These are phyloP conservation scores for Selenia dentaria DNA, from an alignment of 2,888 invertebrate species.

Conservation along the genomic window DNA sequence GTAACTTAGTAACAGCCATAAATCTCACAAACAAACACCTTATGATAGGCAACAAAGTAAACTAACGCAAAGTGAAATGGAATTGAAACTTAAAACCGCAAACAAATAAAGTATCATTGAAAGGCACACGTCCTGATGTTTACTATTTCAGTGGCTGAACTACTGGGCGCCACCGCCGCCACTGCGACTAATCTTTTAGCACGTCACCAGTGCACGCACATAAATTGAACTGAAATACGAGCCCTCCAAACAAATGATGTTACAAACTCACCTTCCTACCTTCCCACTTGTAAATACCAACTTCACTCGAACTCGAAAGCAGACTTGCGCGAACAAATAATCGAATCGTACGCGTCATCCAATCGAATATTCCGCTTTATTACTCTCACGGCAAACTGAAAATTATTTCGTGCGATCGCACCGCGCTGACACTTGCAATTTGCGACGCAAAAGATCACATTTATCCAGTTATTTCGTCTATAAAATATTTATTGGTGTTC, in stretches of 20 bases:
- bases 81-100: conserved; percentile 26
- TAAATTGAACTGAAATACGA: conserved; percentile 76
- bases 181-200: conserved; percentile 75
- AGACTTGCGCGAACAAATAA: conserved; percentile 54
- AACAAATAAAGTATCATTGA: conserved; percentile 32
- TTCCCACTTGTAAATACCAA: conserved; percentile 65
- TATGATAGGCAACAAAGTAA: conserved; percentile 26
- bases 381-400: conserved; percentile 46
- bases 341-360: conserved; percentile 54
- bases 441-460: conserved; percentile 37
- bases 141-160: conserved; percentile 31
- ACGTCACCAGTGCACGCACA: conserved; percentile 79
- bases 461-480: conserved; percentile 31
- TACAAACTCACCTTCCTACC: conserved; percentile 59
- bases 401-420: conserved; percentile 46
- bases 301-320: conserved; percentile 41
- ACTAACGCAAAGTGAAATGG: conserved; percentile 17
- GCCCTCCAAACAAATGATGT: conserved; percentile 59
- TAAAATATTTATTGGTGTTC: conserved; percentile 35
- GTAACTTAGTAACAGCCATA: conserved; percentile 18
- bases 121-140: conserved; percentile 32
- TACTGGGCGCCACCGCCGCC: conserved; percentile 18
- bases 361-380: conserved; percentile 55
- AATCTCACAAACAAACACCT: conserved; percentile 23
- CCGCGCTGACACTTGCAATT: conserved; percentile 49